Conservation (phyloP, 2,888 invertebrate genomes). For the Pyrrhosoma nymphula region DNA sequence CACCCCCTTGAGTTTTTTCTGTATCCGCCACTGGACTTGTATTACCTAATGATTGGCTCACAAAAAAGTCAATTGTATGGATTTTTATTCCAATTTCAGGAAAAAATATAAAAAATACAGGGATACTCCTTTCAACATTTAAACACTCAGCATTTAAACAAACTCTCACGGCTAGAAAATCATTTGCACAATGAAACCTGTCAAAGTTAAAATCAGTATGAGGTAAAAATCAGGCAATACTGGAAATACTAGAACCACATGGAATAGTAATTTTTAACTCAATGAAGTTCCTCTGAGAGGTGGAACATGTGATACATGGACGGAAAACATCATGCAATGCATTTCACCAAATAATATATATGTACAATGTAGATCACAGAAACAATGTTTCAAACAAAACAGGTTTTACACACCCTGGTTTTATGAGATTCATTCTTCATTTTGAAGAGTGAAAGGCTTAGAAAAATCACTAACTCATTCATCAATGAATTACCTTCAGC, state of each 20-base stretch:
- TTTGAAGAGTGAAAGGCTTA: not conserved
- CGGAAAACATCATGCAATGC: not conserved
- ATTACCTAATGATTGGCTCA: too few relatives aligned
- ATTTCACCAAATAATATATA: not conserved
- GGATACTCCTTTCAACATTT: slow-evolving; percentile 42
- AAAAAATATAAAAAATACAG: slow-evolving; percentile 66
- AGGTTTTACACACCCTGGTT: too few relatives aligned
- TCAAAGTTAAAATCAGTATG: not conserved
- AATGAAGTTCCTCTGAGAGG: not conserved
- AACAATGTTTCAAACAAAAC: too few relatives aligned
- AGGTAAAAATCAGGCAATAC: not conserved
- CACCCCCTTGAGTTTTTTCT: too few relatives aligned
- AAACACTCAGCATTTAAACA: slow-evolving; percentile 48
- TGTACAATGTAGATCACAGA: too few relatives aligned
- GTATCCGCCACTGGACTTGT: too few relatives aligned
- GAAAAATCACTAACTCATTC: not conserved
- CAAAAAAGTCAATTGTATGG: slow-evolving; percentile 3
- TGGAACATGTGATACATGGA: not conserved
- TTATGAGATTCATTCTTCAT: not conserved
- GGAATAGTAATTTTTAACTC: not conserved
- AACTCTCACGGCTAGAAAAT: not conserved
- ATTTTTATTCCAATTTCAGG: slow-evolving; percentile 63
- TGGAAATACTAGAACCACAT: not conserved
- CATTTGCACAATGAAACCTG: not conserved
- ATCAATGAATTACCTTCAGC: too few relatives aligned